These are phyloP conservation scores for Charadrius vociferus DNA, from an alignment of 2,113 vertebrate species.

Conservation along the genomic window DNA sequence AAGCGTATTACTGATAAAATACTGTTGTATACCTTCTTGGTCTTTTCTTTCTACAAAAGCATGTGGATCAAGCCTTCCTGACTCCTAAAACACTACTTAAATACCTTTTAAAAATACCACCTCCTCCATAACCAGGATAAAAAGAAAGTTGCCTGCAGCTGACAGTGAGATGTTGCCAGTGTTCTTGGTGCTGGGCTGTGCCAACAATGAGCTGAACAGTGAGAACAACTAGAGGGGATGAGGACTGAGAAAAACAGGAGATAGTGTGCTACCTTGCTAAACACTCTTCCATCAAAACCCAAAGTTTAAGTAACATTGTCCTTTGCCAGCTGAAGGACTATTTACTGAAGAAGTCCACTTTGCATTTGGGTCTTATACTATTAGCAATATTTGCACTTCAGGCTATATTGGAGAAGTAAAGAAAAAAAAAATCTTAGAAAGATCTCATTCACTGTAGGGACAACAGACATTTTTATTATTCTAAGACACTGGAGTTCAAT, in stretches of 20 bases:
- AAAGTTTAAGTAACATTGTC: neutral
- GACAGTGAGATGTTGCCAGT: neutral
- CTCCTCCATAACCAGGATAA: neutral
- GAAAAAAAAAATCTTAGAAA: neutral
- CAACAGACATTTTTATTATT: neutral
- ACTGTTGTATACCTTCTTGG: neutral
- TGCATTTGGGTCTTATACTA: neutral
- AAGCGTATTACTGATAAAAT: neutral
- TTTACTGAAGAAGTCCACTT: neutral
- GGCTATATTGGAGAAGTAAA: neutral
- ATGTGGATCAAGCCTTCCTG: neutral
- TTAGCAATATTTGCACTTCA: neutral
- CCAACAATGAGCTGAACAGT: neutral
- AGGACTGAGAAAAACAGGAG: neutral
- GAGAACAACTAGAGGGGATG: neutral
- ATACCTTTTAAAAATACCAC: neutral
- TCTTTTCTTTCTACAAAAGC: neutral
- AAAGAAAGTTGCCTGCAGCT: neutral
- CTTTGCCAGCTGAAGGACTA: neutral
- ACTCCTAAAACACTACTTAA: neutral
- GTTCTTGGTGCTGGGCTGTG: neutral
- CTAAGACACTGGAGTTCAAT: neutral
- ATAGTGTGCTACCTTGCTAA: neutral
- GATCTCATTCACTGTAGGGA: neutral
- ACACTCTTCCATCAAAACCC: neutral